Conservation (phyloP, 2,797 vertebrate species). For the Streptopelia turtur region DNA sequence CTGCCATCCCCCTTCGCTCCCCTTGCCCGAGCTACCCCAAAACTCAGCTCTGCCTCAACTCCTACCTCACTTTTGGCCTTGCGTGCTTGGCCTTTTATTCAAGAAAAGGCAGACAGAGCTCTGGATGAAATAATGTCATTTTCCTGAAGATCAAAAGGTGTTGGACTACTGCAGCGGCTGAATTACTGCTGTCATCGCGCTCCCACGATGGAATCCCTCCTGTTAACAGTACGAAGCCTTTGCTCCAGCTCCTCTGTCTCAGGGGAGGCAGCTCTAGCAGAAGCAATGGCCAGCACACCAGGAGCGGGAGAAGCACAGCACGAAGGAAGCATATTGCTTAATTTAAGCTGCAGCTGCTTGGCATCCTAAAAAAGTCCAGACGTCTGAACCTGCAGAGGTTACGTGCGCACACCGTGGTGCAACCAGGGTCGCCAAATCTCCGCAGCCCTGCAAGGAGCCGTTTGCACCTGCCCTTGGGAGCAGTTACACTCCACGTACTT, state of each 20-base stretch:
- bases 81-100: not conserved
- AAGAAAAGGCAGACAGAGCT: not conserved
- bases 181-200: fast-evolving
- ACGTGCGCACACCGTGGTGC: fast-evolving
- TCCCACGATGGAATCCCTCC: fast-evolving
- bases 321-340: not conserved
- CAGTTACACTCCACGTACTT: not conserved
- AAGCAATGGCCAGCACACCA: fast-evolving
- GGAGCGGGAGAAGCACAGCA: not conserved
- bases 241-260: not conserved
- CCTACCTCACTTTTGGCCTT: not conserved
- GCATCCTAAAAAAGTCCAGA: not conserved
- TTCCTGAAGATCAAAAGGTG: not conserved
- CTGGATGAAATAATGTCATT: not conserved
- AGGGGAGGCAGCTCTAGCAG: not conserved
- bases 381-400: not conserved
- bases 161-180: not conserved
- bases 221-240: fast-evolving
- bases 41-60: not conserved
- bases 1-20: not conserved
- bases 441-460: conserved; percentile 36
- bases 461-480: conserved; percentile 28
- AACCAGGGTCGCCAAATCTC: not conserved
- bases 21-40: not conserved
- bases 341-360: not conserved